Base-by-base conservation (phyloP, 1,140 invertebrate species). In the Carposina sasakii region DNA sequence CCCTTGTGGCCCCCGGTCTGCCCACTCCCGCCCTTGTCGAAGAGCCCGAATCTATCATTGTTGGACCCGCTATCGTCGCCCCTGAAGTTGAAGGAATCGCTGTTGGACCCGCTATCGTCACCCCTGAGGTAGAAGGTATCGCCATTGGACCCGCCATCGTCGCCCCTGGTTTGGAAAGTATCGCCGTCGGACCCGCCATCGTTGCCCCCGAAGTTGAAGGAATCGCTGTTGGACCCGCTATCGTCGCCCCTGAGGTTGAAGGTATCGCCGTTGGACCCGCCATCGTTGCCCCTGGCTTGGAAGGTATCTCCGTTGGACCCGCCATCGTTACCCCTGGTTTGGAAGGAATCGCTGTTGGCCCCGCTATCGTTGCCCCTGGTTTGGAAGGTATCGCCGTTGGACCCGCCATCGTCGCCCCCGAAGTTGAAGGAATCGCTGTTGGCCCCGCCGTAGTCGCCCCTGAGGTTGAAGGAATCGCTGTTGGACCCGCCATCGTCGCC, bases 371-470 rank as follows among this genome's bases (percentile, higher is more conserved):
- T 22, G 34, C 41, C 55, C 9, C 15, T 48, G n/a, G n/a, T n/a
- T n/a, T n/a, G n/a, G n/a, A n/a, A n/a, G n/a, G n/a, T n/a, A n/a
- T 56, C n/a, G 21, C 41, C 3, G 45, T 60, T 28, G 48, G 50
- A 50, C 57, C 57, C 12, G 49, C 48, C 3, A 33, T 61, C 6
- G 39, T 59, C 16, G 46, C 19, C 30, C 15, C 9, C 8, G 41
- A 78, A 76, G 50, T 53, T 77, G 34, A 62, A 68, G 24, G 30
- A 23, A 13, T 23, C 26, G 37, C 21, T 24, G 53, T 45, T 1
- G 57, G 16, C 26, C 48, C 52, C n/a, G 22, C 15, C 16, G 16
- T 17, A 23, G 33, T 12, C 30, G 6, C 15, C 21, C 17, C 33
- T 20, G 45, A 21, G 10, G 2, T 23, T n/a, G n/a, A n/a, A n/a